phyloP scores from a whole-genome alignment of 2,888 invertebrate genomes.

The Gandaritis pyraliata region DNA sequence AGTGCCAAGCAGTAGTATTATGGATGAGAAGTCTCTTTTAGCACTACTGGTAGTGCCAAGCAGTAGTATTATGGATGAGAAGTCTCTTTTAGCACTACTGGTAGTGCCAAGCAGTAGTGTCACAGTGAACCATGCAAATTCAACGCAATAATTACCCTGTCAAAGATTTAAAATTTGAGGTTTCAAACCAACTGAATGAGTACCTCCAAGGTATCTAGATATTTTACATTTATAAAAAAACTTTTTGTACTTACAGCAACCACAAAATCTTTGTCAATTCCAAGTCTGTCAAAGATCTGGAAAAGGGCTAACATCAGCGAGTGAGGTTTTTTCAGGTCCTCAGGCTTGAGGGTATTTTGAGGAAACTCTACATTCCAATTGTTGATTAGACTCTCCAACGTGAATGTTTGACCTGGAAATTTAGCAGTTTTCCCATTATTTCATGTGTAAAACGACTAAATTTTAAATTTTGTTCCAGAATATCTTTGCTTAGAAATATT shows the following conservation, averaged over 20 bases:
- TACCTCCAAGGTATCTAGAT: too few species aligned
- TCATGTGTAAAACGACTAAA: neutral
- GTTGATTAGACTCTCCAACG: slow-evolving; percentile 58
- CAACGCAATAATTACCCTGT: too few species aligned
- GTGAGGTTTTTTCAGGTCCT: slow-evolving; percentile 68
- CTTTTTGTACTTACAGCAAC: slow-evolving; percentile 53
- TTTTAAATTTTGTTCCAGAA: neutral
- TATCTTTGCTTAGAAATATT: neutral
- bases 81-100: too few species aligned
- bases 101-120: too few species aligned
- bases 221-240: too few species aligned
- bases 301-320: slow-evolving; percentile 66
- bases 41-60: too few species aligned
- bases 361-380: slow-evolving; percentile 70
- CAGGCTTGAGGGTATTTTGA: slow-evolving; percentile 54
- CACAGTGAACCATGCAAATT: too few species aligned
- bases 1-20: too few species aligned
- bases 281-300: slow-evolving; percentile 63
- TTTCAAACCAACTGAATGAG: too few species aligned
- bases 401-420: slow-evolving; percentile 45
- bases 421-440: neutral
- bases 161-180: too few species aligned
- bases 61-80: too few species aligned
- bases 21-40: too few species aligned
- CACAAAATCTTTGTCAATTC: slow-evolving; percentile 66